Evolutionary conservation across 2,797 vertebrate genomes (phyloP), one percentile per base, ranked within the genome.

Genomic region (Hemibagrus guttatus): DNA sequence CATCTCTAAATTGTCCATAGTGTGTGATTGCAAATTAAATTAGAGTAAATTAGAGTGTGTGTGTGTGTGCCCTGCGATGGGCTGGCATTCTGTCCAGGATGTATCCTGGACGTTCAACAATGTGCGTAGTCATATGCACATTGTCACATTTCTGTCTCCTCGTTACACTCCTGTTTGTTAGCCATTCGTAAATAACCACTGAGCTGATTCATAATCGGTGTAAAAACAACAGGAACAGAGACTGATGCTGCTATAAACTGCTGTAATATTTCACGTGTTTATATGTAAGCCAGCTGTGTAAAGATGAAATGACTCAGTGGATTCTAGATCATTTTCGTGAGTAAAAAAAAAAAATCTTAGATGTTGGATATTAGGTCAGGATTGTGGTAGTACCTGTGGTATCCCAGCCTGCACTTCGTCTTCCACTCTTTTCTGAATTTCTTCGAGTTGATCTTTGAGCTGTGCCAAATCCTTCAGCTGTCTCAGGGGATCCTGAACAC

Each of bases 391-490:
- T 95, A 99, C 98, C 92, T 97, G 96, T 89, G 96, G 95, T 90
- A 98, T 91, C 52, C 97, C 97, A 42, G 94, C 96, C 23, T 95
- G 96, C 80, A 98, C 97, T 92, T 99, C 97, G 54, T 95, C 94
- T 92, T 98, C 97, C 88, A 98, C 93, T 52, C 94, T 94, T 89
- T 91, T 96, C 92, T 98, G 97, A 88, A 99, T 96, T 85, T 91
- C 96, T 89, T 98, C 96, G 89, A 98, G 93, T 91, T 98, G 97
- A 86, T 96, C 96, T 92, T 97, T 98, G 86, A 99, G 95, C 92
- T 97, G 96, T 23, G 96, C 96, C 84, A 99, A 95, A 89, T 98
- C 97, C 93, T 97, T 98, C 88, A 98, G 95, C 90, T 97, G 97
- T 28, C 92, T 92, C 68, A 96, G 88, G 61, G 98, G 94, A 91